Evolutionary conservation across 2,113 vertebrate species (phyloP).

Genomic region (Hydrolagus affinis): DNA sequence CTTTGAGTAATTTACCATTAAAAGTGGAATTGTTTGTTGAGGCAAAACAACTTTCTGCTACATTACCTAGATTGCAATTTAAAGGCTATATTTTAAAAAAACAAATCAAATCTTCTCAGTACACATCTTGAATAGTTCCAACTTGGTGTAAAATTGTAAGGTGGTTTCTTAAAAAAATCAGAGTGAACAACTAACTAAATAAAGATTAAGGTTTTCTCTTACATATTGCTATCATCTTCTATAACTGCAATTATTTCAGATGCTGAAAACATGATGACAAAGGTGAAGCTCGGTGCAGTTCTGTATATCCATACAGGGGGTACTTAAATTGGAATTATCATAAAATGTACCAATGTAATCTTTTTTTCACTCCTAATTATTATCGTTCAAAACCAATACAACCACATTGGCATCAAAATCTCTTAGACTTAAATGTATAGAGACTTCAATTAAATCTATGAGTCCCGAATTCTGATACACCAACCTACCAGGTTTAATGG

Average conservation of each 20-base stretch:
- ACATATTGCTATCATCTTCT: not conserved
- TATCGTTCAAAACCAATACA: not conserved
- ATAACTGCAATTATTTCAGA: not conserved
- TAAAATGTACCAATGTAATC: not conserved
- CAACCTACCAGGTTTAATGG: no score
- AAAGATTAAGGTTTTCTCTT: not conserved
- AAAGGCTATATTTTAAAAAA: not conserved
- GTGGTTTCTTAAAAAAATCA: not conserved
- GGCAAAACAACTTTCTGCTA: not conserved
- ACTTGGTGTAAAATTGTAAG: not conserved
- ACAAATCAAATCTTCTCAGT: not conserved
- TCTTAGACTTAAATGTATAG: not conserved
- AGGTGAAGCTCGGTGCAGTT: not conserved
- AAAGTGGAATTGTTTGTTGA: not conserved
- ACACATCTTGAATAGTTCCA: not conserved
- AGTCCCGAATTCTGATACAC: no score
- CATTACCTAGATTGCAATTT: not conserved
- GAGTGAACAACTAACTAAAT: not conserved
- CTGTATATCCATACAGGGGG: no score
- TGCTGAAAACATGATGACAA: not conserved
- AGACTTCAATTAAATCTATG: no score
- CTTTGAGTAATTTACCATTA: slow-evolving; percentile 7
- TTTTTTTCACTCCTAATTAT: not conserved
- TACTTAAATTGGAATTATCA: not conserved
- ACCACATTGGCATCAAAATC: not conserved